Evolutionary conservation across 2,888 invertebrate species (phyloP).

Genomic region (Nudaria mundana): DNA sequence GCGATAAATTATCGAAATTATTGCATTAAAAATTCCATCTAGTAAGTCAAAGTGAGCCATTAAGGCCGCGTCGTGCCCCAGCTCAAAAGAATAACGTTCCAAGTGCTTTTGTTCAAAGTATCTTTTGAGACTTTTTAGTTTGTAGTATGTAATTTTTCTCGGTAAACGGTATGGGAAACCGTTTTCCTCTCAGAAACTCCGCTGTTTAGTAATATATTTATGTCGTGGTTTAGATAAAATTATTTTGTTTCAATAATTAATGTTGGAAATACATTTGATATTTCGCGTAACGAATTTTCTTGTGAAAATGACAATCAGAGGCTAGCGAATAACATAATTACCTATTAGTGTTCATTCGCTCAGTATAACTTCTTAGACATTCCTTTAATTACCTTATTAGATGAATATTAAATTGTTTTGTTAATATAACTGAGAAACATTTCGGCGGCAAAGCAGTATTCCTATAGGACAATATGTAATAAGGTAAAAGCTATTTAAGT

Average conservation of each 20-base stretch:
- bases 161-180: conserved; percentile 66
- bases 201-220: conserved; percentile 45
- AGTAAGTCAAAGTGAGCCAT: conserved; percentile 84
- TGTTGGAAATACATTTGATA: conserved; percentile 2
- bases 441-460: too few relatives aligned
- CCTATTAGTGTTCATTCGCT: too few relatives aligned
- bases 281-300: too few relatives aligned
- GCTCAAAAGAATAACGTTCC: conserved; percentile 38
- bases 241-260: conserved; percentile 29
- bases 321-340: too few relatives aligned
- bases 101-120: conserved; percentile 37
- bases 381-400: too few relatives aligned
- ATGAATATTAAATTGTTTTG: too few relatives aligned
- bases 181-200: conserved; percentile 49
- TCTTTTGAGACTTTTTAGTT: conserved; percentile 38
- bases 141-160: conserved; percentile 50
- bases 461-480: too few relatives aligned
- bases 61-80: conserved; percentile 53
- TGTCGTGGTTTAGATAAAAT: conserved; percentile 23
- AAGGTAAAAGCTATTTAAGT: too few relatives aligned
- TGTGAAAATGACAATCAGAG: too few relatives aligned
- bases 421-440: too few relatives aligned
- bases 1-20: conserved; percentile 85
- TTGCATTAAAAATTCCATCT: conserved; percentile 89
- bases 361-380: too few relatives aligned